A percentile compares a stretch with the other conserved stretches of the same genome.
Evolutionary conservation across 2,888 invertebrate genomes (phyloP).

Genomic region (Heteromyza rotundicornis): DNA sequence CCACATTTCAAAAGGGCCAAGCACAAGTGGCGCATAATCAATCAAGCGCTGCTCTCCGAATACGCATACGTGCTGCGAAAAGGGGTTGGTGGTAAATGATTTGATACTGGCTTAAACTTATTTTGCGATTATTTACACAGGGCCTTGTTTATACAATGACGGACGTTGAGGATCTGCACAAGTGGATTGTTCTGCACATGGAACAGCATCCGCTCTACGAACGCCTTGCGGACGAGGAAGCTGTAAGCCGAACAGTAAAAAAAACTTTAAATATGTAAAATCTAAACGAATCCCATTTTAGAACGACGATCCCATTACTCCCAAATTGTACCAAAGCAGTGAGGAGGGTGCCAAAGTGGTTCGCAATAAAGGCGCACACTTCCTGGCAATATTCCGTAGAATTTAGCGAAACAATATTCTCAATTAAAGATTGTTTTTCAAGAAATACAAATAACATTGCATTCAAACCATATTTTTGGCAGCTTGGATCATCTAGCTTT

Average conservation of each 20-base stretch:
- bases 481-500: no score
- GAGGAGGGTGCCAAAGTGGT: constrained; percentile 99
- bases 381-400: constrained; percentile 86
- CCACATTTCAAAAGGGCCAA: constrained; percentile 99
- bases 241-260: constrained; percentile 66
- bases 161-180: constrained; percentile 95
- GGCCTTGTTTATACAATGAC: constrained; percentile 95
- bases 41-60: constrained; percentile 88
- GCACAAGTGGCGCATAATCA: constrained; percentile 99
- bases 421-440: no score
- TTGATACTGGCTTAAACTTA: not conserved
- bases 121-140: constrained; percentile 60
- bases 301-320: constrained; percentile 84
- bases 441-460: no score
- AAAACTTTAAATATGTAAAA: not conserved
- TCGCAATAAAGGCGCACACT: constrained; percentile 92
- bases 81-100: constrained; percentile 68
- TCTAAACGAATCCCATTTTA: constrained; percentile 49
- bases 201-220: constrained; percentile 88
- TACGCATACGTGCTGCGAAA: constrained; percentile 93
- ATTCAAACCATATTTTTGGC: no score
- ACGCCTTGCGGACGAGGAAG: constrained; percentile 73
- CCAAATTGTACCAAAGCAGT: constrained; percentile 87
- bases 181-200: constrained; percentile 97
- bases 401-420: no score